Evolutionary conservation across 2,113 vertebrate species (phyloP).

Genomic region (Myotis lucifugus): DNA sequence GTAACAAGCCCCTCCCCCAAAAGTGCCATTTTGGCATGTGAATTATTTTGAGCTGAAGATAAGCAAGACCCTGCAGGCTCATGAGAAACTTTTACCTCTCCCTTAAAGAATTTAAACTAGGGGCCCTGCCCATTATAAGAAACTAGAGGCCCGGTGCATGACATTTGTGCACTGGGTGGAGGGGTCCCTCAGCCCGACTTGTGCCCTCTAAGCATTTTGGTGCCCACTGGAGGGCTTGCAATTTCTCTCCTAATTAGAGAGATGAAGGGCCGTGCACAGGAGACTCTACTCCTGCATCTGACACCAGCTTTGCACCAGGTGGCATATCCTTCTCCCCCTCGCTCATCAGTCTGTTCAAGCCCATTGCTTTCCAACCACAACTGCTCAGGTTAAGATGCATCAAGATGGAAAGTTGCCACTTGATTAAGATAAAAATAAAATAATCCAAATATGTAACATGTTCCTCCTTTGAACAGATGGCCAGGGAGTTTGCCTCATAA

Average conservation of each 20-base stretch:
- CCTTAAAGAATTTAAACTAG: too few relatives aligned
- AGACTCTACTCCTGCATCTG: slow-evolving; percentile 51
- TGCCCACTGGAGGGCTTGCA: slow-evolving; percentile 55
- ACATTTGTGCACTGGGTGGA: too few relatives aligned
- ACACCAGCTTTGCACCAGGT: slow-evolving; percentile 30
- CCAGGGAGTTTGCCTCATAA: slow-evolving; percentile 67
- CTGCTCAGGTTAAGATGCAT: slow-evolving; percentile 58
- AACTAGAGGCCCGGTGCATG: too few relatives aligned
- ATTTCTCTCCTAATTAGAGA: slow-evolving; percentile 74
- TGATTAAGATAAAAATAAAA: slow-evolving; percentile 70
- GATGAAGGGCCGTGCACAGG: slow-evolving; percentile 59
- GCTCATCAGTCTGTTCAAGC: not conserved
- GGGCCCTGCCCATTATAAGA: too few relatives aligned
- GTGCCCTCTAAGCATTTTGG: slow-evolving; percentile 21
- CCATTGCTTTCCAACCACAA: slow-evolving; percentile 1
- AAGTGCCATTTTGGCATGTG: too few relatives aligned
- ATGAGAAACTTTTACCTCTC: too few relatives aligned
- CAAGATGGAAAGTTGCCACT: slow-evolving; percentile 56
- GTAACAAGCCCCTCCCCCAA: slow-evolving; percentile 67
- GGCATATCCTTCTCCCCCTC: not conserved
- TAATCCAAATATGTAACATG: slow-evolving; percentile 51
- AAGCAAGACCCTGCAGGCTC: too few relatives aligned
- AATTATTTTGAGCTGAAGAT: too few relatives aligned
- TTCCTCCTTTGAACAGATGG: slow-evolving; percentile 72
- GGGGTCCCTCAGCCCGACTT: too few relatives aligned